A percentile compares a stretch with the other conserved stretches of the same genome.
Conservation (phyloP, 2,888 invertebrate species). For the Hetaerina titia region DNA sequence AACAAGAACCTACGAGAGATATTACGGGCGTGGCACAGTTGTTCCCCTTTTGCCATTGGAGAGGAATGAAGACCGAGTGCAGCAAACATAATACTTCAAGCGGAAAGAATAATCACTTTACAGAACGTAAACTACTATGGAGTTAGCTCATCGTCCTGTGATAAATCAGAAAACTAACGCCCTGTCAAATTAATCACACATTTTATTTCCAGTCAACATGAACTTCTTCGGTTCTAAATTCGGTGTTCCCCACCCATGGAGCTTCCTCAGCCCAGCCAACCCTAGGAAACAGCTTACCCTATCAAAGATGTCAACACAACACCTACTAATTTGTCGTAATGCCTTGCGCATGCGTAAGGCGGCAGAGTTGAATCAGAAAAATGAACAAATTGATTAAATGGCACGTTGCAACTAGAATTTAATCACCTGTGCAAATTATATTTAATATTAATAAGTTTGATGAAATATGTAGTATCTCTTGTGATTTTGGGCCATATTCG, state of each 20-base stretch:
- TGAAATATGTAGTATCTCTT: too few species aligned
- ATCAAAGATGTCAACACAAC: too few species aligned
- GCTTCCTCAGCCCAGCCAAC: not conserved
- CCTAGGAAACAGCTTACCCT: not conserved
- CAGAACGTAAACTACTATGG: not conserved
- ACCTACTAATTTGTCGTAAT: too few species aligned
- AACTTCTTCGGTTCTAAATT: conserved; percentile 22
- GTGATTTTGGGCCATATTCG: too few species aligned
- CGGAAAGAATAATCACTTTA: not conserved
- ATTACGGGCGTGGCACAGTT: conserved; percentile 65
- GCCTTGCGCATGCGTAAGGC: too few species aligned
- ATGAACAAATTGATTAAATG: too few species aligned
- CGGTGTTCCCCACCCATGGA: not conserved
- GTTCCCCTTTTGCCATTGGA: conserved; percentile 51
- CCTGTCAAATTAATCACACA: not conserved
- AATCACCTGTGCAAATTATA: too few species aligned
- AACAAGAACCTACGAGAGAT: conserved; percentile 39
- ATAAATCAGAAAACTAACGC: not conserved
- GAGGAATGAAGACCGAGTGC: conserved; percentile 45
- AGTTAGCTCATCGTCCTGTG: not conserved
- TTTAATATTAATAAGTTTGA: too few species aligned
- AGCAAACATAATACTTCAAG: conserved; percentile 17
- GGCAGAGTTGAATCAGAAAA: too few species aligned
- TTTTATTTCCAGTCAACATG: not conserved
- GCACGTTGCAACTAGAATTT: too few species aligned